Conservation (phyloP, 2,113 vertebrate species). For the Potamarius usumacintae region DNA sequence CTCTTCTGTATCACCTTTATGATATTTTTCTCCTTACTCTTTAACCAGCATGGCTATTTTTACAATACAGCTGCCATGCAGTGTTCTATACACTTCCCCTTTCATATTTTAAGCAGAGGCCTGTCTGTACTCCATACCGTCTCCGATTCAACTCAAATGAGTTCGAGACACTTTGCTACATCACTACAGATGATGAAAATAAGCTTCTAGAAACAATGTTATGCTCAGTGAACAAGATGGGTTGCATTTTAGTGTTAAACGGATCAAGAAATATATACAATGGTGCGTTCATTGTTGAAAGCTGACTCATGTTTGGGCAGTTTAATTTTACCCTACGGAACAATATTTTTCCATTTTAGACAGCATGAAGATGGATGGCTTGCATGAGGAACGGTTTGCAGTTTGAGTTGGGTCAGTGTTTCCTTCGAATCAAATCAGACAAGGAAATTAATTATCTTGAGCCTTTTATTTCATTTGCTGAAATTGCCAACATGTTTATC, state of each 20-base stretch:
- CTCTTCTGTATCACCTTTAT: not conserved
- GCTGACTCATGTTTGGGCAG: not conserved
- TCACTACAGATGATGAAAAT: not conserved
- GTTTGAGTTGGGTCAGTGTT: too few relatives aligned
- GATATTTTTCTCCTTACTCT: not conserved
- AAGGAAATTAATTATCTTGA: not conserved
- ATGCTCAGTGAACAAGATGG: not conserved
- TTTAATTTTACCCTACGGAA: not conserved
- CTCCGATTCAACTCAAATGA: not conserved
- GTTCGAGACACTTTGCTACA: not conserved
- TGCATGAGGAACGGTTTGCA: not conserved
- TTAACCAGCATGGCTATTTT: not conserved
- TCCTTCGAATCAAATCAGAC: not conserved
- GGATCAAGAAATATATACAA: not conserved
- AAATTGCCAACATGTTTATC: too few relatives aligned
- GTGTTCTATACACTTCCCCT: not conserved
- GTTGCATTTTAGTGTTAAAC: not conserved
- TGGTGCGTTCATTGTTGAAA: not conserved
- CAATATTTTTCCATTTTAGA: constrained; percentile 2
- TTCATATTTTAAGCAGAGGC: not conserved
- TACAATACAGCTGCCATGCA: not conserved
- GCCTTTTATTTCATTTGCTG: not conserved
- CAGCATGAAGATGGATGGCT: not conserved
- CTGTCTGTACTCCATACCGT: not conserved
- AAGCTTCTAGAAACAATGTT: not conserved